Percentiles rank a stretch among this genome's conserved stretches.
Conservation (phyloP, 2,113 vertebrate species). For the Urocolius indicus region DNA sequence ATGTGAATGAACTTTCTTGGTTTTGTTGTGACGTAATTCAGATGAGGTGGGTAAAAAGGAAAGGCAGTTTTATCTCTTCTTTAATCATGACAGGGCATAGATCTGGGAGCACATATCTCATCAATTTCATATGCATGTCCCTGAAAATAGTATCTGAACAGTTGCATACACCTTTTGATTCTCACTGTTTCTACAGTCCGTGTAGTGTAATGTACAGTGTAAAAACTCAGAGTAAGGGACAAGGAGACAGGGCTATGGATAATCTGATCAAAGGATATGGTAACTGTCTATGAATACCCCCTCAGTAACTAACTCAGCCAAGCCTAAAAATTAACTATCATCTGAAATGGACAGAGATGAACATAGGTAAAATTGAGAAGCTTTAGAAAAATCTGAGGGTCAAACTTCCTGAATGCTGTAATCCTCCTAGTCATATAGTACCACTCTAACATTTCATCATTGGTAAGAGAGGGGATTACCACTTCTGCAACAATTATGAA, state of each 20-base stretch:
- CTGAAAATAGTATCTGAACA: background rate
- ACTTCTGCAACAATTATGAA: background rate
- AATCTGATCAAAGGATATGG: fast-evolving
- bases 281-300: background rate
- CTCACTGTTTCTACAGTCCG: background rate
- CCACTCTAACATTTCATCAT: background rate
- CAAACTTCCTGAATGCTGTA: background rate
- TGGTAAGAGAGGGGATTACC: background rate
- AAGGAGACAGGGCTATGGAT: background rate
- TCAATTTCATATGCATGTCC: fast-evolving
- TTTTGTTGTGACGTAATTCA: background rate
- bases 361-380: background rate
- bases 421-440: background rate
- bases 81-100: background rate
- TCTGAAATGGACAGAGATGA: background rate
- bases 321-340: background rate
- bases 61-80: background rate
- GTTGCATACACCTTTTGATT: background rate
- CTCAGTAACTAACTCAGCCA: background rate
- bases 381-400: background rate
- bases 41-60: background rate
- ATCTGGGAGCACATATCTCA: background rate
- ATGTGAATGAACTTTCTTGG: background rate
- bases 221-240: background rate
- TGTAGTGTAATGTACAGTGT: background rate